Evolutionary conservation across 2,888 invertebrate genomes (phyloP).

Genomic region (Cataglyphis livida): DNA sequence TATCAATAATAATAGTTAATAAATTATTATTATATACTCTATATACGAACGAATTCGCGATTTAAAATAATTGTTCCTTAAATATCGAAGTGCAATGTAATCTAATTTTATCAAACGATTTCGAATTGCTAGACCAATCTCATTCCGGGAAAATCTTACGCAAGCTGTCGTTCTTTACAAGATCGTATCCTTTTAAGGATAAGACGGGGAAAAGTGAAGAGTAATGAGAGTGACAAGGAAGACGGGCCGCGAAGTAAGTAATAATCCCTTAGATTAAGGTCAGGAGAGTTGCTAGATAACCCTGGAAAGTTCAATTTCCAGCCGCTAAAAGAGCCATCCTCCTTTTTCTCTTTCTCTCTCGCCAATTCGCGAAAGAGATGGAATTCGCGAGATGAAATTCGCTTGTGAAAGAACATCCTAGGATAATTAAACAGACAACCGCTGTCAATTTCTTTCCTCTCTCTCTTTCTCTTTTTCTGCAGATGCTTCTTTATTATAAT

Average conservation of each 20-base stretch:
- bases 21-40: background rate
- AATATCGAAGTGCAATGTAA: slow-evolving; percentile 10
- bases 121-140: slow-evolving; percentile 37
- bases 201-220: slow-evolving; percentile 46
- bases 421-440: slow-evolving; percentile 57
- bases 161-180: slow-evolving; percentile 17
- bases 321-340: slow-evolving; percentile 55
- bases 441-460: background rate
- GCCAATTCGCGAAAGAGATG: slow-evolving; percentile 16
- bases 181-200: slow-evolving; percentile 26
- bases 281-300: slow-evolving; percentile 59
- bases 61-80: background rate
- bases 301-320: slow-evolving; percentile 67
- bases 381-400: slow-evolving; percentile 18
- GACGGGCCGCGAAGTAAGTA: slow-evolving; percentile 57
- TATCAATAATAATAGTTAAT: background rate
- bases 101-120: slow-evolving; percentile 28
- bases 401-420: slow-evolving; percentile 28
- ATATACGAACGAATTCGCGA: background rate
- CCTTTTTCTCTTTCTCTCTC: slow-evolving; percentile 17
- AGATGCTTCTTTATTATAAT: background rate
- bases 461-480: background rate
- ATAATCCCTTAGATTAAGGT: slow-evolving; percentile 73
- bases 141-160: background rate
- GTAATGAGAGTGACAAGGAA: slow-evolving; percentile 53